These are phyloP conservation scores for Amphipoea oculea DNA, from an alignment of 2,888 invertebrate genomes.

Conservation along the genomic window DNA sequence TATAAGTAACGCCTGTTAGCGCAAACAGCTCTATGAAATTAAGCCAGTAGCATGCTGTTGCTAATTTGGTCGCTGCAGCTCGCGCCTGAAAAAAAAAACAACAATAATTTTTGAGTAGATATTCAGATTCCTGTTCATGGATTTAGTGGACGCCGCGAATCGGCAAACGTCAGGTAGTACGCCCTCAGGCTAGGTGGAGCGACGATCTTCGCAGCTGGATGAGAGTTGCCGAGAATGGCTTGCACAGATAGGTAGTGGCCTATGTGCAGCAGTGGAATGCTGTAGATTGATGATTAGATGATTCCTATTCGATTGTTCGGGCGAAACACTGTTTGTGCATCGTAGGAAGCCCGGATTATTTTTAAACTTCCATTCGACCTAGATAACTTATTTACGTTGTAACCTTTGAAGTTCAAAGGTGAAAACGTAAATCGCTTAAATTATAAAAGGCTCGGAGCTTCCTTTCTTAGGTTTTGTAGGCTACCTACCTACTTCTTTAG, in stretches of 20 bases:
- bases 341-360: conserved; percentile 33
- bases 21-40: conserved; percentile 96
- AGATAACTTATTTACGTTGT: conserved; percentile 44
- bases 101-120: neutral
- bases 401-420: conserved; percentile 58
- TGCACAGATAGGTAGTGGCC: neutral
- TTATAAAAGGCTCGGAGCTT: conserved; percentile 18
- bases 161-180: neutral
- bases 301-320: neutral
- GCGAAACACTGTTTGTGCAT: conserved; percentile 11
- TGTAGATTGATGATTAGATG: neutral
- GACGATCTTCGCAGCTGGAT: neutral
- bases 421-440: conserved; percentile 29
- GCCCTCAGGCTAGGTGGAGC: neutral
- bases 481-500: neutral
- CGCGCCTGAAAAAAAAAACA: conserved; percentile 81
- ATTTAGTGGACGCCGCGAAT: neutral
- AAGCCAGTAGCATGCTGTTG: conserved; percentile 94
- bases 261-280: neutral
- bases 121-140: neutral
- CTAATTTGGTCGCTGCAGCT: conserved; percentile 90
- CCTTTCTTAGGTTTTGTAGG: conserved; percentile 18
- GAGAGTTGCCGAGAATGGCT: neutral
- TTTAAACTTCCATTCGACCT: conserved; percentile 49
- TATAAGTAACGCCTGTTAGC: conserved; percentile 97